Percentiles rank a stretch among this genome's conserved stretches.
phyloP scores from a whole-genome alignment of 1,140 invertebrate genomes.

The Ceratosolen fusciceps region DNA sequence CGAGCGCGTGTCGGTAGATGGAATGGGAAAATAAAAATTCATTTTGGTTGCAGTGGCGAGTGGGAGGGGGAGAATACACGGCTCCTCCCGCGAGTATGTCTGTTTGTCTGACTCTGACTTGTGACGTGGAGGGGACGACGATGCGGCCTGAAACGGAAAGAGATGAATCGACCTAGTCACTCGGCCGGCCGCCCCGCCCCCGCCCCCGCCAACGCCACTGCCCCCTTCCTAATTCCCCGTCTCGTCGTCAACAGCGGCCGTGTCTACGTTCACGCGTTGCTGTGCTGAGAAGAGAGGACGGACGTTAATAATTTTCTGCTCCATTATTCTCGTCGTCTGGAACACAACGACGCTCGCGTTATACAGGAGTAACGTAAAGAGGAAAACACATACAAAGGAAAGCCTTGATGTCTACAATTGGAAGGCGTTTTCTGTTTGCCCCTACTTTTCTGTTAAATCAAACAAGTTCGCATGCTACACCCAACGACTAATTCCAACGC shows the following conservation, averaged over 20 bases:
- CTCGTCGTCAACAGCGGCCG: too few relatives aligned
- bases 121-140: too few relatives aligned
- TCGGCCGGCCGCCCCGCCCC: too few relatives aligned
- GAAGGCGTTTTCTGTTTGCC: slow-evolving; percentile 14
- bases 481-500: too few relatives aligned
- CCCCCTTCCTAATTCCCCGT: too few relatives aligned
- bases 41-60: neutral
- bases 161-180: too few relatives aligned
- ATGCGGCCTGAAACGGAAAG: too few relatives aligned
- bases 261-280: too few relatives aligned
- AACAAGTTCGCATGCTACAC: too few relatives aligned
- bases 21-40: slow-evolving; percentile 36
- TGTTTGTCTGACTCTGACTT: too few relatives aligned
- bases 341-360: neutral
- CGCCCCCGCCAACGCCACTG: too few relatives aligned
- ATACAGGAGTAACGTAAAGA: slow-evolving; percentile 29
- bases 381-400: slow-evolving; percentile 28
- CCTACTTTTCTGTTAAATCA: neutral
- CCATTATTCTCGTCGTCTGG: slow-evolving; percentile 25
- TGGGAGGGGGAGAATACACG: neutral
- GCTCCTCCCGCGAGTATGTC: too few relatives aligned
- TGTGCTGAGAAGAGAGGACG: neutral
- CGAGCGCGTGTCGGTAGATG: neutral
- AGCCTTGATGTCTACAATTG: slow-evolving; percentile 31
- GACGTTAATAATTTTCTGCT: slow-evolving; percentile 37